Evolutionary conservation across 2,113 vertebrate species (phyloP), one percentile per base, ranked within the genome.

Genomic region (Aspiorhynchus laticeps): DNA sequence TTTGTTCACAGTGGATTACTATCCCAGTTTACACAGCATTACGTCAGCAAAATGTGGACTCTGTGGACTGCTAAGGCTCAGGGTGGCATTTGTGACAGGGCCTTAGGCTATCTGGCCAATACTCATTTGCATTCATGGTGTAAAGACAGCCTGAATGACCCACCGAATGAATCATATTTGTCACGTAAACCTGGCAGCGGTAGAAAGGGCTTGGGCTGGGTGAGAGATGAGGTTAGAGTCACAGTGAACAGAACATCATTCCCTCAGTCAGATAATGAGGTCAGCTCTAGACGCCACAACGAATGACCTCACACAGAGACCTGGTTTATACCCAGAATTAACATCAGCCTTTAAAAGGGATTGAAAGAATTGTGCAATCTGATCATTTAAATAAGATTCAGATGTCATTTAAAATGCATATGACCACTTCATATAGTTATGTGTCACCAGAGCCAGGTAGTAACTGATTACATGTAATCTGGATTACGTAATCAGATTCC

Each of bases 121-220:
- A 12, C 81, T 83, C 61, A 81, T 65, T 81, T 65, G 80, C 80
- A 46, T 81, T 65, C 80, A 65, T 43, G 41, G 14, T 65, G 15
- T 81, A 65, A 81, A 81, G 36, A 43, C 59, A 65, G 41, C 38
- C 79, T 26, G 33, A 65, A 65, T 46, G n/a, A 46, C 80, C 56
- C 15, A 43, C n/a, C 24, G n/a, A 81, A 81, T 65, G 80, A 65
- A 65, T 81, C 38, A 65, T 38, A 81, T 81, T 81, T 81, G 80
- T 81, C 80, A 63, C 59, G 9, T 81, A 81, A 63, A 14, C 59
- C 80, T 28, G 61, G 80, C 80, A 77, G 46, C 11, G 19, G 26
- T 63, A 21, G 53, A 43, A 33, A 43, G 31, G 84, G 21, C 38
- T 7, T 33, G 41, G 19, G 19, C 38, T 43, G 26, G 28, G 26